Percentiles rank a stretch among this genome's conserved stretches.
Evolutionary conservation across 2,888 invertebrate genomes (phyloP).

Genomic region (Slavum lentiscoides): DNA sequence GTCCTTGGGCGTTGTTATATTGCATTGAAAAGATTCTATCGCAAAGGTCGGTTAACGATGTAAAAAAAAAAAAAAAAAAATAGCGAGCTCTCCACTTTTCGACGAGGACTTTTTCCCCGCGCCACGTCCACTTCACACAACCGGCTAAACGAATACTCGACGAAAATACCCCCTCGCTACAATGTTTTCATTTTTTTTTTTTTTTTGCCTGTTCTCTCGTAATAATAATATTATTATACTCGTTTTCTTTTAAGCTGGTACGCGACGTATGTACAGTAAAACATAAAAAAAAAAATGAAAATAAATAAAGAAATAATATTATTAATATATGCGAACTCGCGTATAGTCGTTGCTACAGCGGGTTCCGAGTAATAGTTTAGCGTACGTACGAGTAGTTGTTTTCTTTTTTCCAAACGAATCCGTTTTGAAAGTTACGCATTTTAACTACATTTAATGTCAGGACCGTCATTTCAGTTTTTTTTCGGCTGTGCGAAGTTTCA

Average conservation of each 20-base stretch:
- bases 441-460: too few species aligned
- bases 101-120: conserved; percentile 30
- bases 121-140: conserved; percentile 6
- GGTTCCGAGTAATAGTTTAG: too few species aligned
- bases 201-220: background rate
- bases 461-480: too few species aligned
- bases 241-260: background rate
- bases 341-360: too few species aligned
- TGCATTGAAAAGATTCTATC: conserved; percentile 49
- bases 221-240: conserved; percentile 27
- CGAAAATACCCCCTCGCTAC: conserved; percentile 13
- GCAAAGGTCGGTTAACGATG: conserved; percentile 49
- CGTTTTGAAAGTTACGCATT: too few species aligned
- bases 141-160: conserved; percentile 35
- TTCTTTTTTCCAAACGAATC: too few species aligned
- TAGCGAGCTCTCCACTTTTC: conserved; percentile 45
- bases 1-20: conserved; percentile 43
- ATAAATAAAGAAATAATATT: too few species aligned
- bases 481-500: too few species aligned
- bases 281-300: too few species aligned
- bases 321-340: too few species aligned
- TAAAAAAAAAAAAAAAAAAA: conserved; percentile 35
- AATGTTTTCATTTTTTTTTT: conserved; percentile 10
- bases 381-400: too few species aligned
- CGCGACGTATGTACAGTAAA: background rate